Base-by-base conservation (phyloP, 2,113 vertebrate species). In the Chaenocephalus aceratus region DNA sequence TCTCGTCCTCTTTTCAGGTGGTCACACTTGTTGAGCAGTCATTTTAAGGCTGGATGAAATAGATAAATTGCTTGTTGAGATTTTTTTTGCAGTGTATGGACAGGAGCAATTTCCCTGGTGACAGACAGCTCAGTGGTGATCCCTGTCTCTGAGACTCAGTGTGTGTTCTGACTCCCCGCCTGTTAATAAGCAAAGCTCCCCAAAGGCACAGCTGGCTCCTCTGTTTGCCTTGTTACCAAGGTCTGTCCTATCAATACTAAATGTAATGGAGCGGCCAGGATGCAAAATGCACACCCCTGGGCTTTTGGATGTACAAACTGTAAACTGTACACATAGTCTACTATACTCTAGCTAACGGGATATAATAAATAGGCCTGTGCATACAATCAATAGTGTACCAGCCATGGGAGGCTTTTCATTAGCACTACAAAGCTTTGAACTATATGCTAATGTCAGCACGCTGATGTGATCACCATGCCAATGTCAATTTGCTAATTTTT, bases 101-200 rank as follows among this genome's bases (percentile, higher is more conserved):
- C 60, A 69, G 72, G 52, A 85, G 44, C 65, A 67, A 88, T 85
- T 84, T 88, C 78, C 83, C 80, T 6, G 60, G 77, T 86, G 87
- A 91, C 84, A 73, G 84, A 83, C 74, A 83, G 84, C 72, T 87
- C 86, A 74, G 70, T 75, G 68, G 80, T 83, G 78, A 90, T 89
- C 81, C 81, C 59, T 77, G 75, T 77, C 74, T 88, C 51, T 21
- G 59, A 51, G 86, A 79, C 84, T 85, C 72, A 58, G 81, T 82
- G 77, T 89, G 89, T 82, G 81, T 78, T 87, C 64, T 75, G 82
- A 78, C 89, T 89, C 76, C 79, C 84, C 49, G 83, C 72, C 86
- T 87, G 86, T 82, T 92, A 92, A 93, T 89, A 89, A 92, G 90
- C 79, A 88, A 86, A 86, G 73, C 68, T 81, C 58, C 80, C 80